Evolutionary conservation across 2,888 invertebrate genomes (phyloP), one percentile per base, ranked within the genome.

Genomic region (Sminthurides aquaticus): DNA sequence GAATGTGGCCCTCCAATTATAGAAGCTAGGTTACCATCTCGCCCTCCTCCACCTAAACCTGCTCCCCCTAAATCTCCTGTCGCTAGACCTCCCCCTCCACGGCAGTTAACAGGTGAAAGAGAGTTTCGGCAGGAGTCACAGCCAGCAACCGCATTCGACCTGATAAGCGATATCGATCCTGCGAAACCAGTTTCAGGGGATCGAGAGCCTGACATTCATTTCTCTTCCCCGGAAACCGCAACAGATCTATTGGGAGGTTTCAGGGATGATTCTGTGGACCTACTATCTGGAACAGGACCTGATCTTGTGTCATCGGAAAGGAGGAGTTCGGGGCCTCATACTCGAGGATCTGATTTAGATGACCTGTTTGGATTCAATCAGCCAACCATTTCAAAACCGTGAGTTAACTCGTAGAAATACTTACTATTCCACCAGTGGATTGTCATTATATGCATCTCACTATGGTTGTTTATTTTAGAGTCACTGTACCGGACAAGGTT

Each of bases 291-390:
- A 22, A 26, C 61, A 58, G 57, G 57, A 15, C 18, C 18, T 48
- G 18, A 43, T 11, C 5, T 15, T 34, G 43, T 15, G 15, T 5
- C 43, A 11, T 55, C 54, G 5, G 20, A 27, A 11, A 15, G 34
- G 15, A 54, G 49, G 24, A 57, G 48, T 49, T 49, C 64, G n/a
- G 56, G 43, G 20, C 15, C 26, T 11, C 20, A 54, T 22, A 3
- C 28, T 26, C 49, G 20, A 27, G 48, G 26, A 34, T 27, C 62
- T 25, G 65, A 71, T 58, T 60, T 71, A 22, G 73, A 67, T 18
- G 73, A 73, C 63, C 59, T 72, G 34, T 71, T 72, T 58, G 71
- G 69, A 11, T 64, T 65, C 24, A 34, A 8, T 27, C 54, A 27
- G 56, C 48, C 66, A 28, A 24, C 58, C 27, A 26, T 49, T 48